phyloP scores from a whole-genome alignment of 2,113 vertebrate genomes.

The Okapia johnstoni region DNA sequence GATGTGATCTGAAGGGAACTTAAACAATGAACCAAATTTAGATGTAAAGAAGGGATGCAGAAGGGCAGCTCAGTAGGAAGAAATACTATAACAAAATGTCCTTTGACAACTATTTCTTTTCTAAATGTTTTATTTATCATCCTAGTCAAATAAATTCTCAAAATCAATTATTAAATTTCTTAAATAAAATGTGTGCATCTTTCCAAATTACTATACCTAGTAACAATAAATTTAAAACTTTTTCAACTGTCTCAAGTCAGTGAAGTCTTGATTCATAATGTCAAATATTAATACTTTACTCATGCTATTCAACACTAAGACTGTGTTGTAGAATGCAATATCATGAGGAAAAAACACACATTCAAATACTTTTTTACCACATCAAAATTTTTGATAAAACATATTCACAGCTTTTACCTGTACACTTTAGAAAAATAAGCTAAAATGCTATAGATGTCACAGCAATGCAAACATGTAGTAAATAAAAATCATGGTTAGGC shows the following conservation, averaged over 20 bases:
- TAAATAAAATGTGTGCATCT: neutral
- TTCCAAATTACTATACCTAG: neutral
- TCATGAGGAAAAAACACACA: neutral
- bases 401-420: neutral
- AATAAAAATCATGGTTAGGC: neutral
- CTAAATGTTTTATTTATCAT: neutral
- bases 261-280: neutral
- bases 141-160: neutral
- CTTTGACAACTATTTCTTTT: neutral
- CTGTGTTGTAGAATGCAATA: neutral
- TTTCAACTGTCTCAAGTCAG: neutral
- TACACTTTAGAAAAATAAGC: neutral
- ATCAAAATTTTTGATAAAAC: constrained; percentile 7
- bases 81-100: neutral
- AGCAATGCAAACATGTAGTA: neutral
- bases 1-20: neutral
- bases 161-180: neutral
- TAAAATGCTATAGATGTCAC: neutral
- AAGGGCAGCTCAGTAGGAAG: neutral
- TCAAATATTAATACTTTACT: constrained; percentile 3
- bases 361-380: neutral
- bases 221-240: neutral
- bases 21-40: neutral
- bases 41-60: neutral
- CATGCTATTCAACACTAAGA: neutral